Conservation (phyloP, 2,797 vertebrate species). For the Squalus acanthias region DNA sequence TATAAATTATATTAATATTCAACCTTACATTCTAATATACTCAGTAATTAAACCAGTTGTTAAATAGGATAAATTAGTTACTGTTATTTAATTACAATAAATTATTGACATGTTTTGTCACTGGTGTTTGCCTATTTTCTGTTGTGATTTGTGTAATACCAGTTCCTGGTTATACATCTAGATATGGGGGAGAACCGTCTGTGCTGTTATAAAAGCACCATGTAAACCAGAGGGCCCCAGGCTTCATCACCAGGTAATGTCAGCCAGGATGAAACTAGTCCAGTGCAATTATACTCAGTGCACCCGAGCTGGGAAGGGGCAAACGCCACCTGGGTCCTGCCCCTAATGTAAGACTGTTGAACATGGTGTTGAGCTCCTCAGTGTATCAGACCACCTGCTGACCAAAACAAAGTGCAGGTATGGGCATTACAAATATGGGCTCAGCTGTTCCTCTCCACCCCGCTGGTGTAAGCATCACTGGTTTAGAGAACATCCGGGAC, state of each 20-base stretch:
- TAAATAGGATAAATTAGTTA: neutral
- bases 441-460: no score
- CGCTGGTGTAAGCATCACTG: no score
- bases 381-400: no score
- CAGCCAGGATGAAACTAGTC: neutral
- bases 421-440: no score
- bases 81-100: neutral
- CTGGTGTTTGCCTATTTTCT: neutral
- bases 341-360: no score
- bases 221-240: no score
- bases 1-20: neutral
- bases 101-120: neutral
- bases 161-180: neutral
- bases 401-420: no score
- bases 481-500: no score
- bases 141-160: neutral
- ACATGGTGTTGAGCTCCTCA: no score
- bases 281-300: neutral
- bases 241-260: neutral
- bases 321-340: no score
- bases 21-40: neutral
- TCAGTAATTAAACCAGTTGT: neutral
- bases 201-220: neutral
- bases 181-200: neutral
- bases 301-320: neutral